Base-by-base conservation (phyloP, 1,140 invertebrate species). In the Dufourea novaeangliae region DNA sequence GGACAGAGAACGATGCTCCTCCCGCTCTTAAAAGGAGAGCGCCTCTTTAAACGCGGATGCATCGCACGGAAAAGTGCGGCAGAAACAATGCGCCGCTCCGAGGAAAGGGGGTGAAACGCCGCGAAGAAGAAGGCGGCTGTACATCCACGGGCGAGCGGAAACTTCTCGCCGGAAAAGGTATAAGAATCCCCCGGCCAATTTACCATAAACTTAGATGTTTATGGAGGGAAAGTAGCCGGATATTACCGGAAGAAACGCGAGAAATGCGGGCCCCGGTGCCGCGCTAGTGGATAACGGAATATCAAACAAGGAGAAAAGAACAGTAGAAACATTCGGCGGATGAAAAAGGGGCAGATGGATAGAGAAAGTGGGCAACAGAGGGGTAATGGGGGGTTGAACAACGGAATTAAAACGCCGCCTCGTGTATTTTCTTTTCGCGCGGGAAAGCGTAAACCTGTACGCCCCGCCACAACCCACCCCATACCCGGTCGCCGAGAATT, bases 141-240 rank as follows among this genome's bases (percentile, higher is more conserved):
- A 52, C 37, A 76, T 59, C 69, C 72, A n/a, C n/a, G 34, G 27
- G 50, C 10, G 44, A 59, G 77, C 57, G 50, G 71, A 52, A 79
- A 70, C 32, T 46, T 54, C 5, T 54, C 5, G 54, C 50, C 46
- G 54, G 34, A 69, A 68, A 71, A 68, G 76, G 52, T 61, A 57
- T 25, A 80, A 86, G 74, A 80, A 85, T 87, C 82, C 64, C 46
- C 62, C 56, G 74, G 14, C 68, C 83, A 87, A 88, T 88, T 88
- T 88, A 87, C 84, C 80, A 83, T 87, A 87, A 88, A 88, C 56
- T 81, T 68, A 20, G 61, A 68, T 78, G 85, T 87, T 86, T 82
- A 80, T 74, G 78, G 63, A 74, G 57, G 69, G 61, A 85, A 74
- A 83, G 75, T 82, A 68, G 79, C 75, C 76, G 82, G 72, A 83